Evolutionary conservation across 37 sponge, comb jelly and placozoan genomes (phyloP).

Genomic region (Oopsacas minuta): DNA sequence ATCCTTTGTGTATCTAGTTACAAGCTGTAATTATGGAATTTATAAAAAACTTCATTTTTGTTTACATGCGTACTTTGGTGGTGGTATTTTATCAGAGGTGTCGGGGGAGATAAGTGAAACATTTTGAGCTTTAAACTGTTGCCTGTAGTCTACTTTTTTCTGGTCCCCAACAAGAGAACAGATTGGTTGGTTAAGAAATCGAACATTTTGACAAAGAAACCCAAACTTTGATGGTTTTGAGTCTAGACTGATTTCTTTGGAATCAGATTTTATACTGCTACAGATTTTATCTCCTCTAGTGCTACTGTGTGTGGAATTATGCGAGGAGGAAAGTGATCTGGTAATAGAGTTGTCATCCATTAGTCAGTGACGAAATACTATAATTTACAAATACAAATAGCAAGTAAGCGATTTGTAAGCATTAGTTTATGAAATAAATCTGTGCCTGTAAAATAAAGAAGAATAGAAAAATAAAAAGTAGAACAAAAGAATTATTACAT

Average conservation of each 20-base stretch:
- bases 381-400: neutral
- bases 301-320: neutral
- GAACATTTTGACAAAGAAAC: conserved; percentile 12
- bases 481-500: too few relatives aligned
- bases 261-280: neutral
- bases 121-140: conserved; percentile 10
- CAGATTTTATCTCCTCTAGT: neutral
- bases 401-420: neutral
- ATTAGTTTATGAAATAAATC: too few relatives aligned
- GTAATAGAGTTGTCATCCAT: too few relatives aligned
- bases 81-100: neutral
- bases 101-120: neutral
- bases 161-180: neutral
- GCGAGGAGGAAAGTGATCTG: too few relatives aligned
- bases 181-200: conserved; percentile 16
- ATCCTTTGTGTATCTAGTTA: neutral
- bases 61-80: neutral
- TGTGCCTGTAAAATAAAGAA: neutral
- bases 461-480: neutral
- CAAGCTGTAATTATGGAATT: neutral
- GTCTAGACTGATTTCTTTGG: neutral
- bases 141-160: conserved; percentile 2
- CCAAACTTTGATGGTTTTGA: neutral
- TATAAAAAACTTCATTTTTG: neutral
- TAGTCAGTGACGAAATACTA: too few relatives aligned